Base-by-base conservation (phyloP, 2,113 vertebrate genomes). In the Anolis carolinensis region DNA sequence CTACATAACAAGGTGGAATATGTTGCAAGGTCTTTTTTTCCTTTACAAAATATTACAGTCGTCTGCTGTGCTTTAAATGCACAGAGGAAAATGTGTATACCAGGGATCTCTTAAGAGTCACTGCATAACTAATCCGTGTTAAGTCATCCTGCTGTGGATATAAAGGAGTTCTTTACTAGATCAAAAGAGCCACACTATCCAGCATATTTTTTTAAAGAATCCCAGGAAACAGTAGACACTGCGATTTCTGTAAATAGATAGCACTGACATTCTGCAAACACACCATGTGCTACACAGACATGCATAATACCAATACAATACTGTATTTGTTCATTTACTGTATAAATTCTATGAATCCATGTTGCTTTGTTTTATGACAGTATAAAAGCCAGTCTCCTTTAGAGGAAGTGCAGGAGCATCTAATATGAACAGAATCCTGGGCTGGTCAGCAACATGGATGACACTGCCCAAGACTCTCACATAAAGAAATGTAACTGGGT, bases 1-100 rank as follows among this genome's bases (percentile, higher is more conserved):
- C 0, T 6, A 20, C 16, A 7, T 85, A 68, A 79, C 52, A 1
- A 1, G 0, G 0, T 20, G 7, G 36, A 21, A 71, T 68, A 2
- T 44, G 39, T 44, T 44, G 39, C 3, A 44, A 44, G 5, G 39
- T 21, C 62, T 23, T 32, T 9, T 71, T 67, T 55, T 6, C 72
- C 44, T 71, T 65, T 23, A 8, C 27, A 13, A 44, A 65, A 80
- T 39, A 75, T 39, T 32, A 27, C 25, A 20, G 52, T 36, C 14
- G 5, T 2, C 50, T 27, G 23, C 32, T 59, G 3, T 30, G 50
- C 7, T 74, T 52, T 84, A 65, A 63, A 50, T 20, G 10, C 34
- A 27, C 7, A 59, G 25, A 39, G 2, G 16, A 36, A 83, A 36
- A 52, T 2, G 30, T 36, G 25, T 52, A 62, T 83, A 3, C 48